A percentile compares a stretch with the other conserved stretches of the same genome.
These are phyloP conservation scores for Addax nasomaculatus DNA, from an alignment of 2,113 vertebrate genomes.

Conservation along the genomic window DNA sequence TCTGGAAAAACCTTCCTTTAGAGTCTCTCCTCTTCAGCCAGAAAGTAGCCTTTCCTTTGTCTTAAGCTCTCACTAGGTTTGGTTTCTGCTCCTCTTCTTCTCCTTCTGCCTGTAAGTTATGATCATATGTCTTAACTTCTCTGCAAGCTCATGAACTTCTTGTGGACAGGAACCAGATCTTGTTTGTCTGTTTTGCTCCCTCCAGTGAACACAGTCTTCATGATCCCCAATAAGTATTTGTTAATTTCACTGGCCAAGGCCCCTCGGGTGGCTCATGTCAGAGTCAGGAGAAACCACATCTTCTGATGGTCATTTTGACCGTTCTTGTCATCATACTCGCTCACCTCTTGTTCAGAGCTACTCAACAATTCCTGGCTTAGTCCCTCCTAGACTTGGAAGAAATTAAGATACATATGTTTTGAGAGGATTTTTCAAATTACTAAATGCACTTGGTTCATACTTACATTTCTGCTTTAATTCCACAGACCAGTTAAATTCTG, in stretches of 20 bases:
- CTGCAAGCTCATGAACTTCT: background rate
- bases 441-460: background rate
- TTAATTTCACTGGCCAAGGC: background rate
- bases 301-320: background rate
- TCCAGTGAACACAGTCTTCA: background rate
- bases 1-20: background rate
- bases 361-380: background rate
- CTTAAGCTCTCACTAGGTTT: background rate
- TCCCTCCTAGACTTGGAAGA: background rate
- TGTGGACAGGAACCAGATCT: background rate
- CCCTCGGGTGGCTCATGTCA: background rate
- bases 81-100: background rate
- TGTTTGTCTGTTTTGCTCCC: background rate
- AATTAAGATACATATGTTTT: background rate
- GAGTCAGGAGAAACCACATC: too few relatives aligned
- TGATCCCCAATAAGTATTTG: background rate
- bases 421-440: background rate
- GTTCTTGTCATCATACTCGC: background rate
- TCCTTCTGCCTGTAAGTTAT: too few relatives aligned
- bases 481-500: background rate
- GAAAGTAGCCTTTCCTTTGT: background rate
- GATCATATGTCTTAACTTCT: background rate
- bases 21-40: background rate
- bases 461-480: background rate
- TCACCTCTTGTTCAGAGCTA: background rate